A percentile compares a stretch with the other conserved stretches of the same genome.
phyloP scores from a whole-genome alignment of 2,797 vertebrate genomes.

The Microctenopoma steveboyesi region DNA sequence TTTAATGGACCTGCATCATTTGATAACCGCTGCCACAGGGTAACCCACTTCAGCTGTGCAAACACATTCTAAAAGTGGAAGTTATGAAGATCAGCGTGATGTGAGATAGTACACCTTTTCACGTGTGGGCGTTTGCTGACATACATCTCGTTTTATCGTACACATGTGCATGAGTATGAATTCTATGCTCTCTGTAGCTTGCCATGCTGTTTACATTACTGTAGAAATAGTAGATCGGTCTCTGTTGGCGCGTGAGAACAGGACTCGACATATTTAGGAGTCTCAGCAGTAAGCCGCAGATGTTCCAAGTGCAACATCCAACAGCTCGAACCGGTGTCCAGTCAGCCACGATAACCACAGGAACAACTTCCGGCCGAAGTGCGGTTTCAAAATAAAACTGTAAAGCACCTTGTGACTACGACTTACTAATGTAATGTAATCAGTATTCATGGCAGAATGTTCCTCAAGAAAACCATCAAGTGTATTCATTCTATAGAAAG shows the following conservation, averaged over 20 bases:
- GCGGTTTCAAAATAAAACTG: conserved; percentile 42
- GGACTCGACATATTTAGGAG: not conserved
- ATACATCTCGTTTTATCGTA: not conserved
- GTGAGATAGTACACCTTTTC: conserved; percentile 7
- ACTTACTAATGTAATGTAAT: not conserved
- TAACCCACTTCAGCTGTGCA: conserved; percentile 15
- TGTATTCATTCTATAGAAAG: too few relatives aligned
- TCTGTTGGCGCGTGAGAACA: not conserved
- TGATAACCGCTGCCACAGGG: conserved; percentile 32
- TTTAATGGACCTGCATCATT: conserved; percentile 33
- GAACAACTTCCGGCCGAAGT: conserved; percentile 16
- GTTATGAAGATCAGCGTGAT: conserved; percentile 5
- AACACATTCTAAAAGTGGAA: conserved; percentile 16
- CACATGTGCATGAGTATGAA: not conserved
- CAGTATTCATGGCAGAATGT: not conserved
- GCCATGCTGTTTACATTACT: not conserved
- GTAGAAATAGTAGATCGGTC: not conserved
- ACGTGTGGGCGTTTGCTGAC: not conserved
- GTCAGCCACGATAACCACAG: fast-evolving
- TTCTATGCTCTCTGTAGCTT: not conserved
- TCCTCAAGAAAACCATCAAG: too few relatives aligned
- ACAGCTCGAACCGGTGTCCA: not conserved
- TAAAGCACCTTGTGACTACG: fast-evolving
- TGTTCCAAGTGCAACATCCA: conserved; percentile 20
- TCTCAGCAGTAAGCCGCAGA: conserved; percentile 11